phyloP scores from a whole-genome alignment of 1,140 invertebrate species.

The Micrasema longulum region DNA sequence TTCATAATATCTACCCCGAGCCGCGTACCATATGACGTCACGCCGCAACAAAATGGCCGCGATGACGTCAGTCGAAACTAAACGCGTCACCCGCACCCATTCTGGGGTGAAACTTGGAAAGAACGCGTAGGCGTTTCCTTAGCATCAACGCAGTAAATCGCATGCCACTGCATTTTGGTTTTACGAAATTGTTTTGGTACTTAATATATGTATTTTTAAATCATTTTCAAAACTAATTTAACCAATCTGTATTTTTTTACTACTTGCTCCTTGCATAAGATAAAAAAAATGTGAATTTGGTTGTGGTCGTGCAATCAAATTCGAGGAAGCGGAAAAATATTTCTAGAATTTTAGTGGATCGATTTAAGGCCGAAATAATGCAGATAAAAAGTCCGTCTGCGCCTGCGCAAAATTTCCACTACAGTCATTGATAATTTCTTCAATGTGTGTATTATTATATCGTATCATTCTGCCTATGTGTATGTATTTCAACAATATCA shows the following conservation, averaged over 20 bases:
- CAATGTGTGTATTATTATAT: no score
- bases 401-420: no score
- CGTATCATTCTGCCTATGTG: no score
- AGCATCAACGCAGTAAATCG: constrained; percentile 1
- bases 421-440: no score
- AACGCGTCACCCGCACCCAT: constrained; percentile 30
- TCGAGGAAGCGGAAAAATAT: constrained; percentile 15
- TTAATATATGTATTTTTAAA: no score
- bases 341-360: constrained; percentile 33
- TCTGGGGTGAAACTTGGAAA: neutral
- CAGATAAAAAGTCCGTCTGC: constrained; percentile 41
- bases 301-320: neutral
- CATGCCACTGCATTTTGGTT: constrained; percentile 2
- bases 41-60: constrained; percentile 9
- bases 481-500: no score
- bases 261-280: no score
- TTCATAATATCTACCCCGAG: no score
- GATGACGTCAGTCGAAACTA: constrained; percentile 34
- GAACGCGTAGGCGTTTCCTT: constrained; percentile 30
- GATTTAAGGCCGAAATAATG: constrained; percentile 29
- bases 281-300: neutral
- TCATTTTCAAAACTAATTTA: neutral
- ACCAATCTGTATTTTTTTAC: no score
- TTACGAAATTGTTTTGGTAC: constrained; percentile 1
- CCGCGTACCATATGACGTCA: constrained; percentile 43